Evolutionary conservation across 1,140 invertebrate species (phyloP).

Genomic region (Dendroctonus ponderosae): DNA sequence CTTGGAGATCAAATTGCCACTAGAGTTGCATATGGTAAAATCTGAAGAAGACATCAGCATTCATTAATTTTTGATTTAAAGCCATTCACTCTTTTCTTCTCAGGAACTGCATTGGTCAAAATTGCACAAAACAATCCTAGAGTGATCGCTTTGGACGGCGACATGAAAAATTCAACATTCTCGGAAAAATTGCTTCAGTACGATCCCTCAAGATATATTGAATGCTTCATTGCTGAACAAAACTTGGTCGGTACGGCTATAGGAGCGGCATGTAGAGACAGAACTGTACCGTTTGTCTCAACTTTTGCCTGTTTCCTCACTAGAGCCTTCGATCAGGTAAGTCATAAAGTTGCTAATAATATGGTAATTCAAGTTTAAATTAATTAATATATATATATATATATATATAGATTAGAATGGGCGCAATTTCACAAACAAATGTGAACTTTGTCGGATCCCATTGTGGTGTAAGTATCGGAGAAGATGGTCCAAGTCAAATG

Average conservation of each 20-base stretch:
- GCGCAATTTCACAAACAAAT: constrained; percentile 97
- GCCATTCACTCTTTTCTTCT: neutral
- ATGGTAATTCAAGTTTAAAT: constrained; percentile 3
- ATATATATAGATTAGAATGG: constrained; percentile 90
- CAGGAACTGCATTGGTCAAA: constrained; percentile 81
- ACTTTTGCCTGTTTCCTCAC: constrained; percentile 98
- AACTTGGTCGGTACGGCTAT: constrained; percentile 96
- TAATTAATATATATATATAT: neutral
- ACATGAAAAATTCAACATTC: constrained; percentile 98
- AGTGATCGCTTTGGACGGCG: constrained; percentile 91
- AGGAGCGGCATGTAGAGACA: constrained; percentile 84
- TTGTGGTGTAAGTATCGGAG: constrained; percentile 92
- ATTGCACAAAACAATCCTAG: constrained; percentile 78
- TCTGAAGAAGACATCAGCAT: neutral
- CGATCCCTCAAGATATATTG: constrained; percentile 78
- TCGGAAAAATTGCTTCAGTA: constrained; percentile 87
- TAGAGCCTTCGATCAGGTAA: constrained; percentile 90
- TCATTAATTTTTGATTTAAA: constrained; percentile 1
- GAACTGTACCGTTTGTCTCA: constrained; percentile 89
- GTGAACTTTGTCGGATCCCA: constrained; percentile 95
- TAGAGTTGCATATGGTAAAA: constrained; percentile 83
- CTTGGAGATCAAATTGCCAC: constrained; percentile 83
- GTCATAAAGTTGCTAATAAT: constrained; percentile 1
- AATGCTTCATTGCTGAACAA: constrained; percentile 99
- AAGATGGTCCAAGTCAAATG: constrained; percentile 99